phyloP scores from a whole-genome alignment of 2,797 vertebrate species.

The Clarias platycephalus region DNA sequence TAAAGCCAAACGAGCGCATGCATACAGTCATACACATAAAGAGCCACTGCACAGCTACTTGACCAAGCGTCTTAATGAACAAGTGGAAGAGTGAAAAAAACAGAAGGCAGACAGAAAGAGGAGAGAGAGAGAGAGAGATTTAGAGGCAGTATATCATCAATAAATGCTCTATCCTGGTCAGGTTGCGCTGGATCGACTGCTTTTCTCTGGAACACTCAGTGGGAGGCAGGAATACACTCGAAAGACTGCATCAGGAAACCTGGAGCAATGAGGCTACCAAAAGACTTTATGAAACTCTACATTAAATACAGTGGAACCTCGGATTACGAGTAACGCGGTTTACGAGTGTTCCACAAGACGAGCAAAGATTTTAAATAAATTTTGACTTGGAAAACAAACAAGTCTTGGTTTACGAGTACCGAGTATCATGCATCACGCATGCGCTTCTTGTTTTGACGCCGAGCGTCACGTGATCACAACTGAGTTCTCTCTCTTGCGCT shows the following conservation, averaged over 20 bases:
- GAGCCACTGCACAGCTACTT: constrained; percentile 14
- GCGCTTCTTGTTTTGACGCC: too few relatives aligned
- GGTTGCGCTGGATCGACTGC: not conserved
- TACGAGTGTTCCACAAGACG: too few relatives aligned
- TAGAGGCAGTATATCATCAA: not conserved
- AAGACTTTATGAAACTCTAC: not conserved
- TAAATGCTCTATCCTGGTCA: not conserved
- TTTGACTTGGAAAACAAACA: too few relatives aligned
- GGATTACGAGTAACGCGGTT: too few relatives aligned
- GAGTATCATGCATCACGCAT: too few relatives aligned
- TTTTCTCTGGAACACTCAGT: not conserved
- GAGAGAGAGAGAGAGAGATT: not conserved
- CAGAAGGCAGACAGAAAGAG: not conserved
- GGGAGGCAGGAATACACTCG: not conserved
- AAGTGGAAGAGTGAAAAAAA: constrained; percentile 12
- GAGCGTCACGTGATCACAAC: too few relatives aligned
- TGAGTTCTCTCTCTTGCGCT: too few relatives aligned
- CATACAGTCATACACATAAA: constrained; percentile 32
- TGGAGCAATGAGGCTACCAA: not conserved
- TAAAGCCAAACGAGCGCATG: not conserved
- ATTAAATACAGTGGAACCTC: too few relatives aligned
- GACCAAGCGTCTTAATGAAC: constrained; percentile 15
- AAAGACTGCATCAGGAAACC: not conserved
- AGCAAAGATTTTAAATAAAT: too few relatives aligned
- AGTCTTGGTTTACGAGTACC: too few relatives aligned